Conservation (phyloP, 2,888 invertebrate species). For the Theristus sp. region DNA sequence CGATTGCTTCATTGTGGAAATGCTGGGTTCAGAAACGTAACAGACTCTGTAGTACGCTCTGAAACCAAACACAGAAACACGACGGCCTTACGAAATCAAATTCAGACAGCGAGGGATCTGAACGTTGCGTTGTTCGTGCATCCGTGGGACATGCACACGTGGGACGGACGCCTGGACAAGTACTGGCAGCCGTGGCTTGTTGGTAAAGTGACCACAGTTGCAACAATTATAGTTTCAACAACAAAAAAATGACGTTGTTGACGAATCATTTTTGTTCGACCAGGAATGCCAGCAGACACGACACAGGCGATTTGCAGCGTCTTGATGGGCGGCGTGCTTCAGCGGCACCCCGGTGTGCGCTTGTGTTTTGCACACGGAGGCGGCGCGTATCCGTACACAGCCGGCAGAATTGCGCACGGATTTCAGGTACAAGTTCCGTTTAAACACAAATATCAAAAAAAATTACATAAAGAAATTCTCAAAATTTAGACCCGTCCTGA, state of each 20-base stretch:
- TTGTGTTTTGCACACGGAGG: constrained; percentile 40
- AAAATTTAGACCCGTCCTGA: constrained; percentile 39
- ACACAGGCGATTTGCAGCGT: constrained; percentile 38
- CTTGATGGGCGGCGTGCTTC: constrained; percentile 39
- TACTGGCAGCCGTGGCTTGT: constrained; percentile 43
- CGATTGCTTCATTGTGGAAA: no score
- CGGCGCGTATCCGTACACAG: constrained; percentile 39
- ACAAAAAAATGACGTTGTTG: no score
- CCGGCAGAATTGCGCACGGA: constrained; percentile 39
- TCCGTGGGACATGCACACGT: constrained; percentile 41
- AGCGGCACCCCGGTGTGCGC: constrained; percentile 35
- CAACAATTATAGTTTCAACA: no score
- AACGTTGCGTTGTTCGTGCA: constrained; percentile 39
- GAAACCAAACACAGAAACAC: no score
- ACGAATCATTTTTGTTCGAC: no score
- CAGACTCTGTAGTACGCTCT: no score
- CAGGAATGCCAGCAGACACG: constrained; percentile 42
- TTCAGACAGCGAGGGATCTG: constrained; percentile 37
- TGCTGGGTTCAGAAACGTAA: no score
- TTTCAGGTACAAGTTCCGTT: constrained; percentile 25
- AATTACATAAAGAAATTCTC: no score
- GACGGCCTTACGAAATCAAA: no score
- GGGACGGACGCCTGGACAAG: constrained; percentile 35
- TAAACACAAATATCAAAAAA: no score
- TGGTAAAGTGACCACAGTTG: no score